Evolutionary conservation across 2,113 vertebrate species (phyloP).

Genomic region (Microcebus murinus): DNA sequence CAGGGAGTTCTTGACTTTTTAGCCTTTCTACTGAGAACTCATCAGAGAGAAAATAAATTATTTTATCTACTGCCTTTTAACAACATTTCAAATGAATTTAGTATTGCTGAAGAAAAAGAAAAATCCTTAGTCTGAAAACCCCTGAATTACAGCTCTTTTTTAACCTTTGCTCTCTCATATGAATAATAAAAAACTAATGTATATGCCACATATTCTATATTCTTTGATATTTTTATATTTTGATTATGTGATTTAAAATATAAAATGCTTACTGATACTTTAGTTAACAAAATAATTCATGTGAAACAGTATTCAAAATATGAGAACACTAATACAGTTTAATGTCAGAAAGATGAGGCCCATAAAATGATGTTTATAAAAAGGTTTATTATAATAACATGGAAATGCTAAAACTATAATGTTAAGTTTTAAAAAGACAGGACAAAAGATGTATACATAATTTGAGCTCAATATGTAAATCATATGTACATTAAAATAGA

Average conservation of each 20-base stretch:
- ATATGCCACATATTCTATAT: background rate
- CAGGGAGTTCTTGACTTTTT: slow-evolving; percentile 51
- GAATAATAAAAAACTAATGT: background rate
- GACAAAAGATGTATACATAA: background rate
- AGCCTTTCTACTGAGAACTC: slow-evolving; percentile 17
- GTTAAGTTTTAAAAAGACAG: background rate
- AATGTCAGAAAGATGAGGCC: background rate
- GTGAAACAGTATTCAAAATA: background rate
- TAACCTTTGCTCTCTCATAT: background rate
- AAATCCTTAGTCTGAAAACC: background rate
- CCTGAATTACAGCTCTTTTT: background rate
- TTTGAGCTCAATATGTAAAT: background rate
- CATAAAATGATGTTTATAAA: background rate
- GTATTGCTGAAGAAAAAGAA: background rate
- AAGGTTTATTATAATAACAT: background rate
- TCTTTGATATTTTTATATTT: background rate
- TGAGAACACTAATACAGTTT: background rate
- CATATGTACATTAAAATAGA: background rate
- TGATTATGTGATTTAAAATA: background rate
- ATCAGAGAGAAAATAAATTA: slow-evolving; percentile 24
- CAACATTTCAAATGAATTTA: slow-evolving; percentile 35
- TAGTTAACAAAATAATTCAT: background rate
- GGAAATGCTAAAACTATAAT: background rate
- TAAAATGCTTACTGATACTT: background rate
- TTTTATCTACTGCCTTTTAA: slow-evolving; percentile 48